These are phyloP conservation scores for Gadopsis marmoratus DNA, from an alignment of 2,797 vertebrate species.

Conservation along the genomic window DNA sequence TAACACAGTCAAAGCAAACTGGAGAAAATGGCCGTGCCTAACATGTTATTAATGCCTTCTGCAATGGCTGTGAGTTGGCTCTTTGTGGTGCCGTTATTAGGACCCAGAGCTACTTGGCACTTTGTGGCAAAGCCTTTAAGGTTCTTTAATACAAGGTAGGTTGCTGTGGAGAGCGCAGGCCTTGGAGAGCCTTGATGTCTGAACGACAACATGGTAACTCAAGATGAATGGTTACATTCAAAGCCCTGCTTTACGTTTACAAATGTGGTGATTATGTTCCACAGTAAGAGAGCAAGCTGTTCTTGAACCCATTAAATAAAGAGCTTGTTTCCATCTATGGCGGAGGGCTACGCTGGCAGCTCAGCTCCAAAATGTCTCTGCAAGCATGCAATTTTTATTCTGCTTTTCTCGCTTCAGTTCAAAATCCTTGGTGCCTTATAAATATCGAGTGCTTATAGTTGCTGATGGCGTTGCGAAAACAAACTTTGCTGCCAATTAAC, in stretches of 20 bases:
- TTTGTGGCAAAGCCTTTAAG: constrained; percentile 68
- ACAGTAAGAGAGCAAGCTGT: constrained; percentile 76
- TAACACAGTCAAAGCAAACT: constrained; percentile 53
- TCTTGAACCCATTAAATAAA: constrained; percentile 76
- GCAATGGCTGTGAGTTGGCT: constrained; percentile 57
- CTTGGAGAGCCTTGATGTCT: constrained; percentile 70
- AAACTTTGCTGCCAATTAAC: constrained; percentile 52
- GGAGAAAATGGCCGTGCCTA: constrained; percentile 50
- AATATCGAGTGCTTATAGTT: constrained; percentile 35
- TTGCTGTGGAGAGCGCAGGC: constrained; percentile 63
- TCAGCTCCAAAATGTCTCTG: constrained; percentile 54
- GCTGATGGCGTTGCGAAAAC: constrained; percentile 49
- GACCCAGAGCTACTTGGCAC: constrained; percentile 64
- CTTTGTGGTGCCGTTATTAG: constrained; percentile 57
- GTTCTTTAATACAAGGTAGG: constrained; percentile 49
- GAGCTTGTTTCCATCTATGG: constrained; percentile 50
- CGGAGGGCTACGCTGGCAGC: constrained; percentile 40
- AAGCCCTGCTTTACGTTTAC: constrained; percentile 68
- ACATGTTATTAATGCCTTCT: constrained; percentile 47
- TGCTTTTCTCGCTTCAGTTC: constrained; percentile 29
- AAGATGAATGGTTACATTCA: constrained; percentile 75
- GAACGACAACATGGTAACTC: constrained; percentile 64
- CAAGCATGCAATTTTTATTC: constrained; percentile 43
- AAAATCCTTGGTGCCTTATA: constrained; percentile 46
- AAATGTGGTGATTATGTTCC: constrained; percentile 75